These are phyloP conservation scores for Tachina lurida DNA, from an alignment of 2,888 invertebrate genomes.

Conservation along the genomic window DNA sequence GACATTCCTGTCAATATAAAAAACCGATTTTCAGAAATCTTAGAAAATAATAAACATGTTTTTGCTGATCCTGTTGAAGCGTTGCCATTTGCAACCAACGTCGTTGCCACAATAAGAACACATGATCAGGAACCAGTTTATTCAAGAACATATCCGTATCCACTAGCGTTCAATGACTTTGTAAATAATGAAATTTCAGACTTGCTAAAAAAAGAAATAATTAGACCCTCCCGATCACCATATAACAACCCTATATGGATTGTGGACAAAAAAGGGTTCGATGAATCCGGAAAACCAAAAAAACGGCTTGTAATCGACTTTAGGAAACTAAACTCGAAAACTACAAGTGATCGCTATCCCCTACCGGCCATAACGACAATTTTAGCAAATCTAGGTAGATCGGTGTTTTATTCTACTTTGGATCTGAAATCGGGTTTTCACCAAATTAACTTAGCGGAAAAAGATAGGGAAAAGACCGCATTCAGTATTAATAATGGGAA, in stretches of 20 bases:
- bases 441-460: constrained; percentile 38
- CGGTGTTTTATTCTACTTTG: constrained; percentile 41
- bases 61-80: background rate
- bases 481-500: constrained; percentile 76
- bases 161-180: constrained; percentile 23
- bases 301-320: too few relatives aligned
- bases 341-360: constrained; percentile 44
- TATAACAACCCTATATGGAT: constrained; percentile 55
- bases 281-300: constrained; percentile 48
- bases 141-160: constrained; percentile 42
- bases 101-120: constrained; percentile 49
- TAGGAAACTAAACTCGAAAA: too few relatives aligned
- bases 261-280: constrained; percentile 45
- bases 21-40: constrained; percentile 12
- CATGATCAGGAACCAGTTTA: constrained; percentile 45
- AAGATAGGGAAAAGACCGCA: constrained; percentile 53
- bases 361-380: constrained; percentile 27
- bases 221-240: constrained; percentile 47
- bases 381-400: constrained; percentile 38
- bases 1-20: constrained; percentile 14
- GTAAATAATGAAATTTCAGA: constrained; percentile 43
- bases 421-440: constrained; percentile 53
- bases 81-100: constrained; percentile 71
- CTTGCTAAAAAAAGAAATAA: constrained; percentile 26
- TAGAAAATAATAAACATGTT: constrained; percentile 30